Evolutionary conservation across 1,140 invertebrate genomes (phyloP).

Genomic region (Hormaphis cornu): DNA sequence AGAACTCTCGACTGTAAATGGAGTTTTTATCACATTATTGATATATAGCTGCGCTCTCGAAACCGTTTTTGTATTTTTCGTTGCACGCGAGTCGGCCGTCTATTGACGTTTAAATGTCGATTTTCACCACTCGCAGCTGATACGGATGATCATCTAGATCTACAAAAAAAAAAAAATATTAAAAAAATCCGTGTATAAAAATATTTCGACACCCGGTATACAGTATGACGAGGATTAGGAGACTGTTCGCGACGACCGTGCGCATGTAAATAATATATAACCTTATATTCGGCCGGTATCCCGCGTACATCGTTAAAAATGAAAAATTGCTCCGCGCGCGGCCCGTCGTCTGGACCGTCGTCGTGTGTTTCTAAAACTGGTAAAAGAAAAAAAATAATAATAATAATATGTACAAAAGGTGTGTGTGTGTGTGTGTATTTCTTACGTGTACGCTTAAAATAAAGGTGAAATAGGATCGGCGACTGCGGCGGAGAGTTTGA

Average conservation of each 20-base stretch:
- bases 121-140: too few species aligned
- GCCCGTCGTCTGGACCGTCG: not conserved
- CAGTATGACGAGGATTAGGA: not conserved
- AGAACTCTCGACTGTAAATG: too few species aligned
- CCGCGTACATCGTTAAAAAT: slow-evolving; percentile 32
- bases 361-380: slow-evolving; percentile 2
- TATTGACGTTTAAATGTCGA: too few species aligned
- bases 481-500: too few species aligned
- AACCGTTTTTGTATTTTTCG: too few species aligned
- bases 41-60: too few species aligned
- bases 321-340: slow-evolving; percentile 22
- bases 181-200: too few species aligned
- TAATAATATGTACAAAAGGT: not conserved
- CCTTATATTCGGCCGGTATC: slow-evolving; percentile 12
- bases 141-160: too few species aligned
- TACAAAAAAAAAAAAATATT: too few species aligned
- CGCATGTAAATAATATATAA: slow-evolving; percentile 6
- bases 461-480: not conserved
- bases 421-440: not conserved
- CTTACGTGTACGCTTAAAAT: not conserved
- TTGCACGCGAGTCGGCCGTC: too few species aligned
- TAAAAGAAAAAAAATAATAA: not conserved
- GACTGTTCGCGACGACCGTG: not conserved
- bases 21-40: too few species aligned
- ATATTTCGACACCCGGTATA: too few species aligned